A percentile compares a stretch with the other conserved stretches of the same genome.
Conservation (phyloP, 2,113 vertebrate genomes). For the Rallus limicola region DNA sequence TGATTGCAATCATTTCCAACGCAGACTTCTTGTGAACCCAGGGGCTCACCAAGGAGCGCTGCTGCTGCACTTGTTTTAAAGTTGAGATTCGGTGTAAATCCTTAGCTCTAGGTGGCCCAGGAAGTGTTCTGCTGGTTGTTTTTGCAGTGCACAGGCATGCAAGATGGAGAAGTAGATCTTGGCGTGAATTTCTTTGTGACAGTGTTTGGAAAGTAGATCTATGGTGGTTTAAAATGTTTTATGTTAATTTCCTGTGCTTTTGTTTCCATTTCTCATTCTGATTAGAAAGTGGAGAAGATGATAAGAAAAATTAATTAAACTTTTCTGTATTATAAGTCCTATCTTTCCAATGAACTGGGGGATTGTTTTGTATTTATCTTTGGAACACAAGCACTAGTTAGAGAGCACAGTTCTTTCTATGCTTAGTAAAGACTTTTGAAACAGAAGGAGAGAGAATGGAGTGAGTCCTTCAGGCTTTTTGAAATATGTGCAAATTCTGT, state of each 20-base stretch:
- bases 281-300: neutral
- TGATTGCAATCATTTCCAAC: neutral
- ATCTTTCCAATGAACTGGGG: neutral
- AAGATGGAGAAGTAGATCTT: neutral
- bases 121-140: neutral
- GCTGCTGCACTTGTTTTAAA: neutral
- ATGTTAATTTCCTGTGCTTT: neutral
- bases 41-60: neutral
- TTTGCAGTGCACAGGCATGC: neutral
- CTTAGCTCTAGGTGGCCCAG: neutral
- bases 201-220: neutral
- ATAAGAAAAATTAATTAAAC: constrained; percentile 9
- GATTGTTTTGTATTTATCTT: neutral
- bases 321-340: neutral
- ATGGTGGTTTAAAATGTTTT: neutral
- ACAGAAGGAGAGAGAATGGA: neutral
- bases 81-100: neutral
- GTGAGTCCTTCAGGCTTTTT: neutral
- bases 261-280: neutral
- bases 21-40: neutral
- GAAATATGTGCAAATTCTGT: neutral
- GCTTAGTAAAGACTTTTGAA: neutral
- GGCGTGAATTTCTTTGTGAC: neutral
- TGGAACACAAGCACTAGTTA: neutral
- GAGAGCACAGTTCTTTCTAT: neutral